Percentiles rank a stretch among this genome's conserved stretches.
Evolutionary conservation across 1,140 invertebrate genomes (phyloP).

Genomic region (Drosophila ercepeae): DNA sequence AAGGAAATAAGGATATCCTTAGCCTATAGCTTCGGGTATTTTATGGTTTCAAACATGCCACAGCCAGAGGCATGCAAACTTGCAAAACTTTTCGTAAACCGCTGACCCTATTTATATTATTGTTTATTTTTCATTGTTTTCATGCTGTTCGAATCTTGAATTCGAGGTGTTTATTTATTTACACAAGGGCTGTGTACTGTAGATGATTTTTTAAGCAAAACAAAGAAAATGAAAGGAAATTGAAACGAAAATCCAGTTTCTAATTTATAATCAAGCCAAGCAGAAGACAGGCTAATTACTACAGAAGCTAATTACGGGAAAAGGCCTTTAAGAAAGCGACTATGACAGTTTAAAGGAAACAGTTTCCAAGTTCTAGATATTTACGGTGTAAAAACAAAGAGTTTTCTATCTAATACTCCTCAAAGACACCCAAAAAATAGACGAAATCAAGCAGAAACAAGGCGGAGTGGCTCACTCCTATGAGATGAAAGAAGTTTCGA

Average conservation of each 20-base stretch:
- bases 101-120: slow-evolving; percentile 24
- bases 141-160: slow-evolving; percentile 7
- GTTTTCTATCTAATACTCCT: too few relatives aligned
- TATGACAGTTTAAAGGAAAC: too few relatives aligned
- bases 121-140: slow-evolving; percentile 39
- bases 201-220: slow-evolving; percentile 2
- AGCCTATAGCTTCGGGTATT: slow-evolving; percentile 29
- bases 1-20: slow-evolving; percentile 20
- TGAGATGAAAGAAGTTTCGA: slow-evolving; percentile 4
- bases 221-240: slow-evolving; percentile 16
- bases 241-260: slow-evolving; percentile 2
- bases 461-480: not conserved
- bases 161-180: slow-evolving; percentile 41
- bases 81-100: slow-evolving; percentile 38
- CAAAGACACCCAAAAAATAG: too few relatives aligned
- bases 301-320: too few relatives aligned
- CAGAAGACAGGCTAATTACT: not conserved
- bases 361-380: too few relatives aligned
- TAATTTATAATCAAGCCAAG: not conserved
- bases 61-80: slow-evolving; percentile 33
- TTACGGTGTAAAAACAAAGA: too few relatives aligned
- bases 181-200: slow-evolving; percentile 11
- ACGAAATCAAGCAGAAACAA: slow-evolving; percentile 1
- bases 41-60: not conserved
- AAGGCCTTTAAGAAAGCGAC: not conserved